Conservation (phyloP, 2,113 vertebrate species). For the Columba janthina region DNA sequence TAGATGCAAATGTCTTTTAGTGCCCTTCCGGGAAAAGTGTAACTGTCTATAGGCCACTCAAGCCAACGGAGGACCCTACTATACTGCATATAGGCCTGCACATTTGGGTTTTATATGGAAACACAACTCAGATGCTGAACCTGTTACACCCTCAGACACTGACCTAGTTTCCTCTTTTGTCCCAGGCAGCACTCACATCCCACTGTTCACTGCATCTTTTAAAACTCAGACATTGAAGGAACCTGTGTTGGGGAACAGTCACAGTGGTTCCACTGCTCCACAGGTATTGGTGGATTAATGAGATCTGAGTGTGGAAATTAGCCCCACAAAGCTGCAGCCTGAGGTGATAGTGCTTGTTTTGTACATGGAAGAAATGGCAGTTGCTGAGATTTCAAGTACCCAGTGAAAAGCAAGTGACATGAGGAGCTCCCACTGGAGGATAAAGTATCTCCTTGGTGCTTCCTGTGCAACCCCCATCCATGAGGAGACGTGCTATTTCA, state of each 20-base stretch:
- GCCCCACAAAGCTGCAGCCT: neutral
- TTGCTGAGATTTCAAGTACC: neutral
- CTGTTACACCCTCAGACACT: neutral
- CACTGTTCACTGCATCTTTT: neutral
- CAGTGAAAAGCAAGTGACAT: neutral
- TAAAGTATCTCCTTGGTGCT: neutral
- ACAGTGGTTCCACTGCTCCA: neutral
- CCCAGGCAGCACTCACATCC: neutral
- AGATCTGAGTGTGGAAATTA: neutral
- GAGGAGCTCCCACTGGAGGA: neutral
- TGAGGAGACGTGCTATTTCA: neutral
- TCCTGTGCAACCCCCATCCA: neutral
- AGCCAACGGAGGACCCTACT: neutral
- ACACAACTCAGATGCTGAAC: neutral
- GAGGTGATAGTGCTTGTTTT: neutral
- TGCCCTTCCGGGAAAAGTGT: neutral
- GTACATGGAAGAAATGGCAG: neutral
- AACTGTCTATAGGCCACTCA: neutral
- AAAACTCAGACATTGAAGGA: neutral
- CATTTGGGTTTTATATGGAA: neutral
- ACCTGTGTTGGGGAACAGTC: neutral
- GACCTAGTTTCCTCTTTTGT: neutral
- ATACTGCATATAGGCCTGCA: fast-evolving
- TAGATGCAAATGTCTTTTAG: neutral
- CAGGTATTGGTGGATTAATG: neutral